Evolutionary conservation across 2,797 vertebrate genomes (phyloP).

Genomic region (Tapirus indicus): DNA sequence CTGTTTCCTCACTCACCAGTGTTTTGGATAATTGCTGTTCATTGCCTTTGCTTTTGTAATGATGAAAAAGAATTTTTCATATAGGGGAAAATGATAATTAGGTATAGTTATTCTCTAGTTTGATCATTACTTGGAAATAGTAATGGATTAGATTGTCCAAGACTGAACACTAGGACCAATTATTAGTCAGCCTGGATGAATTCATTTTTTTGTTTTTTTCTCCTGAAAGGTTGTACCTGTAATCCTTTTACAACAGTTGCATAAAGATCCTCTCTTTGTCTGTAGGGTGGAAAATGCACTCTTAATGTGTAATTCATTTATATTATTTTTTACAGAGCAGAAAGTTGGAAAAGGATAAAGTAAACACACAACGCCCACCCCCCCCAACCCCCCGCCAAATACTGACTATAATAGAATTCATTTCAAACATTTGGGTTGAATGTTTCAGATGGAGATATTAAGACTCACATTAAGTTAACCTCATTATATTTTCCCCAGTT

Average conservation of each 20-base stretch:
- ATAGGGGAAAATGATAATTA: not conserved
- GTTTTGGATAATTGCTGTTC: not conserved
- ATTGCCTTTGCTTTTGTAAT: not conserved
- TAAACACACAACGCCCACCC: not conserved
- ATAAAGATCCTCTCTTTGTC: not conserved
- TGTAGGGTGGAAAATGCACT: not conserved
- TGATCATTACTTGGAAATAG: constrained; percentile 1
- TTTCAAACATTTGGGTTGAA: not conserved
- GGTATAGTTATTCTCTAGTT: not conserved
- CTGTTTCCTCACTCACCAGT: not conserved
- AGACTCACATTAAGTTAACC: not conserved
- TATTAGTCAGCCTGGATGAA: not conserved
- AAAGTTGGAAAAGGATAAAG: not conserved
- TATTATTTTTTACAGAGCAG: not conserved
- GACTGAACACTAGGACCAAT: not conserved
- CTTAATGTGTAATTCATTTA: not conserved
- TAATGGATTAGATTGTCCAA: not conserved
- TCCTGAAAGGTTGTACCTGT: not conserved
- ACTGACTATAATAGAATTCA: not conserved
- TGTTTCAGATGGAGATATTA: not conserved
- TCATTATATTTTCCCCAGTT: not conserved
- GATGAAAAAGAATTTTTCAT: constrained; percentile 1
- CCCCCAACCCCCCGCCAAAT: no score
- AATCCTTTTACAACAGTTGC: not conserved
- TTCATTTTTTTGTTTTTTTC: not conserved